A percentile compares a stretch with the other conserved stretches of the same genome.
Conservation (phyloP, 2,797 vertebrate species). For the Rhynchotus rufescens region DNA sequence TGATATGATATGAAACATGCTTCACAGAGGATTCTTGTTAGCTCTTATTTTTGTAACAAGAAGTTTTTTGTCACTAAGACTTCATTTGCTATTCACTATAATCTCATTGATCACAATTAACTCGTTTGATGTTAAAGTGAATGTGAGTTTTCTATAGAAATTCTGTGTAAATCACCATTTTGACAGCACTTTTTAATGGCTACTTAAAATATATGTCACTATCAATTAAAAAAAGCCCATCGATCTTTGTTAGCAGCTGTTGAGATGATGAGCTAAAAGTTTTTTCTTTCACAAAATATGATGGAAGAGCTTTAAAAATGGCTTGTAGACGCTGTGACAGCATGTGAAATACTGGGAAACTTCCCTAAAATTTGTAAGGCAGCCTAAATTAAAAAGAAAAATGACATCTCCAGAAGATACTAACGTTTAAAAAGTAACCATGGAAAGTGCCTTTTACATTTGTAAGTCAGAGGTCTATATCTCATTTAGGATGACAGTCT, state of each 20-base stretch:
- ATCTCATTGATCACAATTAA: slow-evolving; percentile 67
- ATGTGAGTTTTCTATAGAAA: slow-evolving; percentile 61
- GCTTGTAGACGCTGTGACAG: slow-evolving; percentile 25
- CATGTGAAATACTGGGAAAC: slow-evolving; percentile 31
- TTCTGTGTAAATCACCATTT: slow-evolving; percentile 61
- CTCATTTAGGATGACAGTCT: neutral
- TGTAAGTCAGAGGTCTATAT: neutral
- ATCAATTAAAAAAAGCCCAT: slow-evolving; percentile 60
- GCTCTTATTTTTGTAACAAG: slow-evolving; percentile 46
- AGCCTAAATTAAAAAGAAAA: slow-evolving; percentile 31
- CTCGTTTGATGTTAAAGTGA: slow-evolving; percentile 68
- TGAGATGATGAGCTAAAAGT: slow-evolving; percentile 47
- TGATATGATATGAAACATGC: slow-evolving; percentile 39
- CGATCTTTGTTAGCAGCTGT: slow-evolving; percentile 59
- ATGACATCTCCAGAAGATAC: slow-evolving; percentile 37
- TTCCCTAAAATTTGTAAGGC: slow-evolving; percentile 32
- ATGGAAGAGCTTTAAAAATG: slow-evolving; percentile 43
- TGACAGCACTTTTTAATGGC: slow-evolving; percentile 65
- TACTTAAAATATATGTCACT: slow-evolving; percentile 66
- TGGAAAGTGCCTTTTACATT: slow-evolving; percentile 46
- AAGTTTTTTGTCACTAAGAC: slow-evolving; percentile 66
- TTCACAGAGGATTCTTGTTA: slow-evolving; percentile 58
- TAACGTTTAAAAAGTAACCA: slow-evolving; percentile 12
- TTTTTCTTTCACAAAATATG: slow-evolving; percentile 26
- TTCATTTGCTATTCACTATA: slow-evolving; percentile 63